Conservation (phyloP, 2,888 invertebrate genomes). For the Myopa tessellatipennis region DNA sequence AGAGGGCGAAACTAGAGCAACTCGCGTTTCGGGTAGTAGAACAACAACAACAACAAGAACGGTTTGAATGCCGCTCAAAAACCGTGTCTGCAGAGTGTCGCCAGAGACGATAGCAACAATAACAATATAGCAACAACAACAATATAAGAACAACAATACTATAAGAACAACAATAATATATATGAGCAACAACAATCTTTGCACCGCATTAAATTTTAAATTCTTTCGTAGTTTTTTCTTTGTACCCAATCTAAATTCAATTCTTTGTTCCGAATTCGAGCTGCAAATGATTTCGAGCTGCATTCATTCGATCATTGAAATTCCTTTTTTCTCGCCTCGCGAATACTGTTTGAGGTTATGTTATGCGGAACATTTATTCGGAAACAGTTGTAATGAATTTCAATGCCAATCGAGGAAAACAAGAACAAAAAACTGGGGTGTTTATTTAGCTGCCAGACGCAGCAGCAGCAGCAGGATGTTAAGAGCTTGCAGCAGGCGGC, state of each 20-base stretch:
- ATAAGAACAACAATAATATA: not conserved
- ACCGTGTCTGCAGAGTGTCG: no score
- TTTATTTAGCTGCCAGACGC: not conserved
- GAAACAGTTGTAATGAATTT: not conserved
- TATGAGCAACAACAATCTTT: not conserved
- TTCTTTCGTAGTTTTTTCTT: no score
- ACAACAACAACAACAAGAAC: not conserved
- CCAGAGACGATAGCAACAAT: not conserved
- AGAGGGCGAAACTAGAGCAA: slow-evolving; percentile 2
- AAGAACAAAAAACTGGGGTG: not conserved
- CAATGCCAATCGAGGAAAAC: not conserved
- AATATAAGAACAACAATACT: not conserved
- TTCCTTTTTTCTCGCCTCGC: not conserved
- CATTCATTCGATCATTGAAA: not conserved
- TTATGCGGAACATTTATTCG: not conserved
- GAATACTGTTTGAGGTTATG: not conserved
- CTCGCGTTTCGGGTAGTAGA: not conserved
- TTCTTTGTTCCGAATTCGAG: slow-evolving; percentile 1
- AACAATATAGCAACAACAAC: not conserved
- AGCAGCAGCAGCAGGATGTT: slow-evolving; percentile 53
- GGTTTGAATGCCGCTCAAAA: no score
- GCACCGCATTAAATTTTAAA: not conserved
- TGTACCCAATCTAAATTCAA: not conserved
- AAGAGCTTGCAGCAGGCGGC: slow-evolving; percentile 49
- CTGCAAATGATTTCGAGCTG: not conserved